Base-by-base conservation (phyloP, 2,797 vertebrate species). In the Tokudaia muenninki region DNA sequence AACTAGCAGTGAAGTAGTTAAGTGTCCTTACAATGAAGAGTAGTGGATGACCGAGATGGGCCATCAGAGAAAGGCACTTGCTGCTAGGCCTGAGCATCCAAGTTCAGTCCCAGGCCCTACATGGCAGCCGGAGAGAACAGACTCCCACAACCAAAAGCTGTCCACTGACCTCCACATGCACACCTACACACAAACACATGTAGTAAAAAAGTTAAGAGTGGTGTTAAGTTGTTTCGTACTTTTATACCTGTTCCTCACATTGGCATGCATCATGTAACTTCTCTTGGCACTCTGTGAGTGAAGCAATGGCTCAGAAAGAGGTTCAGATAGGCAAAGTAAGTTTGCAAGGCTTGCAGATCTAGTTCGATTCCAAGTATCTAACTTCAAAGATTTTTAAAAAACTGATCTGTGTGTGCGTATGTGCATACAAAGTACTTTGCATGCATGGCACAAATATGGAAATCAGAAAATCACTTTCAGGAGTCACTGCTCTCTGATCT, bases 351-450 rank as follows among this genome's bases (percentile, higher is more conserved):
- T 19, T 47, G 90, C 37, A 74, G 37, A 65, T 21, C 5, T 37
- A 80, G 59, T 91, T 91, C 92, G 44, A 93, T 94, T 91, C 50
- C 37, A 89, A 74, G 59, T 52, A 55, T 92, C 19, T 94, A 75
- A 87, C 34, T 29, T 77, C 47, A 87, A 57, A 91, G 92, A 44
- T 41, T 13, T 74, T 94, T 61, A 2, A 89, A 89, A 41, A 89
- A n/a, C 83, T 87, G 90, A 22, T 63, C 1, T 93, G 10, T 67
- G 24, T 67, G 44, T 61, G 52, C 12, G 44, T 50, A 11, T n/a
- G 7, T n/a, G 17, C 22, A n/a, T 61, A 22, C 1, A 2, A 12
- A 34, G 44, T n/a, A 47, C 44, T 67, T 67, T 86, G 44, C 44
- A n/a, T 84, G 41, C 41, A 22, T n/a, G 31, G 41, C 11, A 0